Percentiles rank a stretch among this genome's conserved stretches.
These are phyloP conservation scores for Sarcophaga peregrina DNA, from an alignment of 1,140 invertebrate genomes.

Conservation along the genomic window DNA sequence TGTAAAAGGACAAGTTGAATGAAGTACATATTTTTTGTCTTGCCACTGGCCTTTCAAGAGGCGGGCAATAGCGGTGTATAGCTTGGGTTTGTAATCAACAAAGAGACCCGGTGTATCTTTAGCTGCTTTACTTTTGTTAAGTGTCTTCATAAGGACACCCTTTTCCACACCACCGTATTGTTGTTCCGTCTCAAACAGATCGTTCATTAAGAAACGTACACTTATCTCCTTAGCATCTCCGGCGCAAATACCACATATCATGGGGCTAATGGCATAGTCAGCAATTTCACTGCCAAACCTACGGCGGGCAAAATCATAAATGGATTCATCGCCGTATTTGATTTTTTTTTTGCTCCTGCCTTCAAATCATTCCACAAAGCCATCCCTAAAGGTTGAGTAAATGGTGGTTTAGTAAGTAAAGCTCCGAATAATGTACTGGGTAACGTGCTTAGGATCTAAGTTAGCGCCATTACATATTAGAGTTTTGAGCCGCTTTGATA, in stretches of 20 bases:
- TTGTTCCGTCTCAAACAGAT: conserved; percentile 85
- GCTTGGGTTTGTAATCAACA: conserved; percentile 20
- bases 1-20: too few species aligned
- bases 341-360: conserved; percentile 62
- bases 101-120: conserved; percentile 39
- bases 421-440: conserved; percentile 74
- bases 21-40: too few species aligned
- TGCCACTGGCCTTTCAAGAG: too few species aligned
- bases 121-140: conserved; percentile 48
- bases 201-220: conserved; percentile 83
- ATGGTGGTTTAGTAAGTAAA: conserved; percentile 76
- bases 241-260: conserved; percentile 92
- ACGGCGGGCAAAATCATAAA: conserved; percentile 85
- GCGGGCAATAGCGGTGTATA: too few species aligned
- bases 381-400: conserved; percentile 78
- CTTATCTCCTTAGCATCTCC: conserved; percentile 90
- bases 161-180: conserved; percentile 82
- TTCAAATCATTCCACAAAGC: conserved; percentile 76
- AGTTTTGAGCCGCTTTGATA: too few species aligned
- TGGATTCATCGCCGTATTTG: conserved; percentile 79
- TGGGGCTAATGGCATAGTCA: conserved; percentile 84
- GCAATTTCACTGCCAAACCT: conserved; percentile 87
- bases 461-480: too few species aligned
- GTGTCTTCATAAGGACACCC: conserved; percentile 71
- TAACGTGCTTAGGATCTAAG: too few species aligned